Base-by-base conservation (phyloP, 2,113 vertebrate species). In the Ardeotis arabs region DNA sequence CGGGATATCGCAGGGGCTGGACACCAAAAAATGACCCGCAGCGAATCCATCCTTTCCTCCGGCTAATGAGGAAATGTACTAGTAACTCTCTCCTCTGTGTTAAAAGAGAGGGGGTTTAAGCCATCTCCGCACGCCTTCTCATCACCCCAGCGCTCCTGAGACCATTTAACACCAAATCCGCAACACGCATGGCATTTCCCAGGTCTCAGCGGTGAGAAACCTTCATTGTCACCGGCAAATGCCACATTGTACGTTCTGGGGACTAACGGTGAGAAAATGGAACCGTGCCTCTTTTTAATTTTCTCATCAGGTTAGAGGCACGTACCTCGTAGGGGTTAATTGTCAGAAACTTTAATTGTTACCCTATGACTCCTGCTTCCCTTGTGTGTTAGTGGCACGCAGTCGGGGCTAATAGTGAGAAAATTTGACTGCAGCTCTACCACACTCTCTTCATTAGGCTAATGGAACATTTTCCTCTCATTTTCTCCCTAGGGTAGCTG, bases 381-480 rank as follows among this genome's bases (percentile, higher is more conserved):
- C 97, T 91, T 47, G 7, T 92, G 97, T 82, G 95, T 95, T 96
- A 95, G 97, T 96, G 96, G 97, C 93, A 95, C 97, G 68, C 97
- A 85, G 37, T 95, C 84, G 98, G 98, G 96, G 95, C 97, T 98
- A 98, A 98, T 97, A 98, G 97, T 97, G 97, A 98, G 98, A 97
- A 97, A 98, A 97, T 97, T 86, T 94, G 92, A 91, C 95, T 96
- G 93, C 22, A 96, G 94, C 96, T 96, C 95, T 64, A 94, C 88
- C 76, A 58, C 94, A 90, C 97, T 97, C 97, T 98, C 98, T 98
- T 98, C 97, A 98, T 98, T 98, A 97, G 96, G 97, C 98, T 98
- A 98, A 98, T 98, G 98, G 98, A 98, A 98, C 98, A 98, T 95
- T 98, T 98, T 98, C 96, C 98, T 97, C 97, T 98, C 98, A 98